A percentile compares a stretch with the other conserved stretches of the same genome.
phyloP scores from a whole-genome alignment of 2,888 invertebrate genomes.

The Torymus texanus region DNA sequence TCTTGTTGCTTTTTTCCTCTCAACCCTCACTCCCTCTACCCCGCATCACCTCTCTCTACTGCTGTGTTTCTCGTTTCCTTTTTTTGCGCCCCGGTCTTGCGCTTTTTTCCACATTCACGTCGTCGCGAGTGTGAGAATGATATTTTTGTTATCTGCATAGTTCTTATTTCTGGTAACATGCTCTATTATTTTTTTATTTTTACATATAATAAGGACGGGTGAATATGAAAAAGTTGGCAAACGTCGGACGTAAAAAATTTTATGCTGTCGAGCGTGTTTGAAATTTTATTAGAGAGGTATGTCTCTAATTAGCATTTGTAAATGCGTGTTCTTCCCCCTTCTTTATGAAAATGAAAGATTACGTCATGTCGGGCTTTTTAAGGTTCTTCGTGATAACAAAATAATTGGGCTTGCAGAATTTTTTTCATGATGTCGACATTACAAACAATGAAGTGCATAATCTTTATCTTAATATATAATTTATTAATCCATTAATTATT shows the following conservation, averaged over 20 bases:
- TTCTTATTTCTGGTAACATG: conserved; percentile 15
- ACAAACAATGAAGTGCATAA: too few relatives aligned
- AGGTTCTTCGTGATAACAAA: too few relatives aligned
- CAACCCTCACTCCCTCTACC: conserved; percentile 1
- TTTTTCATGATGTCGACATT: too few relatives aligned
- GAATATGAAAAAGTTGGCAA: conserved; percentile 27
- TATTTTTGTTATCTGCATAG: conserved; percentile 49
- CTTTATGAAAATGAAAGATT: too few relatives aligned
- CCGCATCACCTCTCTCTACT: not conserved
- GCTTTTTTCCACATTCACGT: not conserved
- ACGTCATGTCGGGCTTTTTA: too few relatives aligned
- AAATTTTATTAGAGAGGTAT: conserved; percentile 32
- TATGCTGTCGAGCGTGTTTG: conserved; percentile 2
- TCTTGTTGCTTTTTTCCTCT: not conserved
- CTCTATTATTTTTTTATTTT: too few relatives aligned
- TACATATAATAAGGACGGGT: not conserved
- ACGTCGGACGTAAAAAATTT: conserved; percentile 26
- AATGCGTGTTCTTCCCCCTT: conserved; percentile 2
- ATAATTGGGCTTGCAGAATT: too few relatives aligned
- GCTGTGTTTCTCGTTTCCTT: conserved; percentile 3
- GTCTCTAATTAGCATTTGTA: conserved; percentile 34
- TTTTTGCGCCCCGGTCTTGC: not conserved
- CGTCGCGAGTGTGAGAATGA: conserved; percentile 11
- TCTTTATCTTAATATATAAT: too few relatives aligned
- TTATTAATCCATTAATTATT: too few relatives aligned